Evolutionary conservation across 2,888 invertebrate genomes (phyloP).

Genomic region (Oscheius sp.): DNA sequence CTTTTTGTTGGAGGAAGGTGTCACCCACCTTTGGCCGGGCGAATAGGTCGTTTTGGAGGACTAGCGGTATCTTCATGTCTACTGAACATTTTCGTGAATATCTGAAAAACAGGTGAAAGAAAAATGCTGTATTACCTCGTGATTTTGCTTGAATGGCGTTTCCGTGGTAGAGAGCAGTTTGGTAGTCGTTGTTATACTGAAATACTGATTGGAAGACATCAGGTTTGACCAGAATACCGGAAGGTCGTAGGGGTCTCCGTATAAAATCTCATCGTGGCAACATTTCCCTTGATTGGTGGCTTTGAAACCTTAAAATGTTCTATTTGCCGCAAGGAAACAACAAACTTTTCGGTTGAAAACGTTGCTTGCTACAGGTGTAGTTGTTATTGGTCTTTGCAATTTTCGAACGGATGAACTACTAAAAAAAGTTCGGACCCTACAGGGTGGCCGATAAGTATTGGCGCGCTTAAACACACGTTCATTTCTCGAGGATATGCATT

Average conservation of each 20-base stretch:
- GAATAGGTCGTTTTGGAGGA: background rate
- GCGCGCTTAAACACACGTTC: no score
- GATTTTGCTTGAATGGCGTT: slow-evolving; percentile 25
- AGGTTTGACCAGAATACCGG: background rate
- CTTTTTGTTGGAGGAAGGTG: no score
- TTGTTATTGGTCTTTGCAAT: background rate
- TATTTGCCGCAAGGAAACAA: no score
- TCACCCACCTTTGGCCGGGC: background rate
- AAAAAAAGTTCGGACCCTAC: no score
- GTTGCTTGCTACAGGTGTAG: background rate
- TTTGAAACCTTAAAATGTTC: slow-evolving; percentile 2
- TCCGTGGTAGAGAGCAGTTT: slow-evolving; percentile 3
- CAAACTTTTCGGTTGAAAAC: slow-evolving; percentile 1
- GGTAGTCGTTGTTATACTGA: background rate
- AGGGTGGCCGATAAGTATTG: no score
- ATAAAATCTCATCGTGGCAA: slow-evolving; percentile 32
- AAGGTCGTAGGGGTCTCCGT: slow-evolving; percentile 2
- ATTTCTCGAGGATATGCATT: no score
- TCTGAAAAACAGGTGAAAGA: background rate
- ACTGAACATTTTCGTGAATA: slow-evolving; percentile 6
- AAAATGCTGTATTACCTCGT: slow-evolving; percentile 10
- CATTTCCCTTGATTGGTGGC: slow-evolving; percentile 6
- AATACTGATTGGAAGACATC: background rate
- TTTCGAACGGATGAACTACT: no score
- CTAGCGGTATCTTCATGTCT: no score